phyloP scores from a whole-genome alignment of 2,888 invertebrate species.

The Napeogenes sylphis region DNA sequence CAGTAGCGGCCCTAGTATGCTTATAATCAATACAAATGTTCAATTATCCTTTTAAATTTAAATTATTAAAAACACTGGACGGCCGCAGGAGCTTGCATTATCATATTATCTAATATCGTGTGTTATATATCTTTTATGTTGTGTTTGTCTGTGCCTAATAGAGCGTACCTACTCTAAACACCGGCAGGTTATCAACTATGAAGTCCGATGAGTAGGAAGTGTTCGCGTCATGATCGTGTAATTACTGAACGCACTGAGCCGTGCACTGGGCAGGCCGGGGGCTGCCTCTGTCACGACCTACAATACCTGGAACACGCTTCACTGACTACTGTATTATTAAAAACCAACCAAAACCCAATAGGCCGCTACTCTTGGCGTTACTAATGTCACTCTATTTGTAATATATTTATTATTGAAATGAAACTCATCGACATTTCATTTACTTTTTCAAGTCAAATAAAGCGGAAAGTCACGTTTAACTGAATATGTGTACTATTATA shows the following conservation, averaged over 20 bases:
- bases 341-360: conserved; percentile 9
- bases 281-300: conserved; percentile 22
- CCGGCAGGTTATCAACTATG: conserved; percentile 50
- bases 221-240: conserved; percentile 46
- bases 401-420: background rate
- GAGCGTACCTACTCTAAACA: conserved; percentile 8
- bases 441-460: no score
- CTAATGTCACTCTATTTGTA: background rate
- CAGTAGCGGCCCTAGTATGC: no score
- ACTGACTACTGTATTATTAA: conserved; percentile 5
- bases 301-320: conserved; percentile 11
- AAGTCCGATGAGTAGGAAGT: conserved; percentile 42
- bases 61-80: no score
- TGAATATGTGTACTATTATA: no score
- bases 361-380: background rate
- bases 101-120: no score
- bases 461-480: no score
- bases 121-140: no score
- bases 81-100: no score
- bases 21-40: no score
- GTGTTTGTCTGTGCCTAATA: no score
- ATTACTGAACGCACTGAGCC: conserved; percentile 61
- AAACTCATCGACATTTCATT: no score
- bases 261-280: conserved; percentile 54
- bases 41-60: no score